Percentiles rank a stretch among this genome's conserved stretches.
These are phyloP conservation scores for Drosophila diplacantha DNA, from an alignment of 2,888 invertebrate genomes.

Conservation along the genomic window DNA sequence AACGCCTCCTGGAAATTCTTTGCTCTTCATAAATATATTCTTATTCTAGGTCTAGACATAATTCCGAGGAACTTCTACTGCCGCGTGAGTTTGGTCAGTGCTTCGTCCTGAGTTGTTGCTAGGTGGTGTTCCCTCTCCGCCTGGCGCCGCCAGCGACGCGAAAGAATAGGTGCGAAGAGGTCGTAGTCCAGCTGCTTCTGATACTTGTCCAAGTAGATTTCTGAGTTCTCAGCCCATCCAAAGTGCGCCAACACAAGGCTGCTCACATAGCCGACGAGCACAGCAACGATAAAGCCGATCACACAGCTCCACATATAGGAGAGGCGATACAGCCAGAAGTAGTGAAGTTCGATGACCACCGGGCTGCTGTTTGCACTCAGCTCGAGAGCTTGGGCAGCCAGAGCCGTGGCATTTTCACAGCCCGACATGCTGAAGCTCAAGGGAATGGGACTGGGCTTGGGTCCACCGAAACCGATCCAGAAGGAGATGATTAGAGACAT, in stretches of 20 bases:
- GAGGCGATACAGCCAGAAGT: conserved; percentile 82
- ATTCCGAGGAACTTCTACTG: conserved; percentile 15
- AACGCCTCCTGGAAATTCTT: conserved; percentile 19
- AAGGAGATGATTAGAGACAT: conserved; percentile 83
- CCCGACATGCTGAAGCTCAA: conserved; percentile 81
- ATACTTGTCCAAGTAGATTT: conserved; percentile 69
- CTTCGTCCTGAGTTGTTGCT: conserved; percentile 46
- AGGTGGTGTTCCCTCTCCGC: conserved; percentile 29
- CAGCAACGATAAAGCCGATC: conserved; percentile 79
- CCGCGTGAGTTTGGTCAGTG: conserved; percentile 59
- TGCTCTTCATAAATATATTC: conserved; percentile 25
- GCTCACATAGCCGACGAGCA: conserved; percentile 79
- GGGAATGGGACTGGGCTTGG: conserved; percentile 81
- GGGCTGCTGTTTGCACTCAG: conserved; percentile 15
- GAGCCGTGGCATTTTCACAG: conserved; percentile 76
- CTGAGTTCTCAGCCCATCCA: conserved; percentile 71
- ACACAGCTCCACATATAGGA: conserved; percentile 86
- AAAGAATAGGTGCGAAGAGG: conserved; percentile 80
- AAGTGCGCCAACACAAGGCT: conserved; percentile 78
- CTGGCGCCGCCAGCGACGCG: conserved; percentile 76
- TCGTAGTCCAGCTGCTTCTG: conserved; percentile 79
- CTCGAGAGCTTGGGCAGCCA: conserved; percentile 27
- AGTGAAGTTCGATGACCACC: conserved; percentile 40
- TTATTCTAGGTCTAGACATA: conserved; percentile 15
- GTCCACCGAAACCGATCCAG: conserved; percentile 91